Evolutionary conservation across 2,888 invertebrate species (phyloP).

Genomic region (Protophormia terraenovae): DNA sequence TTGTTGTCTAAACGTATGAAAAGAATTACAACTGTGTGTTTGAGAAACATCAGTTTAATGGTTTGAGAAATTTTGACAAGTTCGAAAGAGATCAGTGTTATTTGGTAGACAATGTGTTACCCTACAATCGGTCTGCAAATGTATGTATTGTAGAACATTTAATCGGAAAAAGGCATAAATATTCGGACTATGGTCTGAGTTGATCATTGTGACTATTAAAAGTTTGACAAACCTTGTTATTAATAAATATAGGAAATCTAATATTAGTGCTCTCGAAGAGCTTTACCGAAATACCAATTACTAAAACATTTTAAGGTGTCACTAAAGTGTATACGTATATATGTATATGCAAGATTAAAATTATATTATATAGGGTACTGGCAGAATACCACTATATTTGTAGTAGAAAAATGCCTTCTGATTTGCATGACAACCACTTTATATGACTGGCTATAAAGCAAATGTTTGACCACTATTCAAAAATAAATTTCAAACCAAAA

Average conservation of each 20-base stretch:
- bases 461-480: slow-evolving; percentile 38
- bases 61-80: slow-evolving; percentile 36
- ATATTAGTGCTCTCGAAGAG: too few species aligned
- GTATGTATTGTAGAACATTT: too few species aligned
- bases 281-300: too few species aligned
- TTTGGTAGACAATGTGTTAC: neutral
- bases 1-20: slow-evolving; percentile 28
- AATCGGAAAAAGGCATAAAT: too few species aligned
- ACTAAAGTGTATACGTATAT: too few species aligned
- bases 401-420: neutral
- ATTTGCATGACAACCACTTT: slow-evolving; percentile 13
- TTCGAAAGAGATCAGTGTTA: neutral
- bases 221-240: too few species aligned
- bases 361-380: neutral
- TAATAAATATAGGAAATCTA: too few species aligned
- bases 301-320: too few species aligned
- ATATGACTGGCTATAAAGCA: slow-evolving; percentile 22
- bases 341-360: too few species aligned
- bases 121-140: neutral
- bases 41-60: slow-evolving; percentile 42
- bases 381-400: neutral
- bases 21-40: slow-evolving; percentile 46
- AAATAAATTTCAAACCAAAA: slow-evolving; percentile 4
- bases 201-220: too few species aligned
- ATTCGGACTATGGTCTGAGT: too few species aligned